Conservation (phyloP, 2,797 vertebrate genomes). For the Aplochiton taeniatus region DNA sequence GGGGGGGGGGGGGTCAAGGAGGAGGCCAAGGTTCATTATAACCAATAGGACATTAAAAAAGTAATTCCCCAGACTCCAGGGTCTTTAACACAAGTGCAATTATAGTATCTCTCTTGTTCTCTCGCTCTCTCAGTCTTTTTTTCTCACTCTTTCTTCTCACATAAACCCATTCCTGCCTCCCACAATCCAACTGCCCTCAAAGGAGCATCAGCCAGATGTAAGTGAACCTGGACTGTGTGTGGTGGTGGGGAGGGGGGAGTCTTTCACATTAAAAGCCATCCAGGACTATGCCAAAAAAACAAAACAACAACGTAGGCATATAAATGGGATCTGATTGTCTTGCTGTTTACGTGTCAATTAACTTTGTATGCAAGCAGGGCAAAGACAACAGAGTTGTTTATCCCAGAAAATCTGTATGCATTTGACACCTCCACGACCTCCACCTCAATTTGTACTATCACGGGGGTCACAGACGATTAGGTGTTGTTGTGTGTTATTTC, state of each 20-base stretch:
- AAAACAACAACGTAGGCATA: not conserved
- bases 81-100: constrained; percentile 36
- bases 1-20: constrained; percentile 5
- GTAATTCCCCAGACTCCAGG: constrained; percentile 43
- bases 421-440: not conserved
- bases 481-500: constrained; percentile 8
- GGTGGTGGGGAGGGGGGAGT: not conserved
- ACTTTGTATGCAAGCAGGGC: not conserved
- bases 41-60: constrained; percentile 63
- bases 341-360: not conserved
- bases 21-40: constrained; percentile 55
- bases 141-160: constrained; percentile 5
- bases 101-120: constrained; percentile 43
- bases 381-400: constrained; percentile 1
- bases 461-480: constrained; percentile 7
- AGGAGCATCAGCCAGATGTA: too few relatives aligned
- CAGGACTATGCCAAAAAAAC: not conserved
- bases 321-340: not conserved
- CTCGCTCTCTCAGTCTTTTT: constrained; percentile 32
- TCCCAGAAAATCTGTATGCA: constrained; percentile 1
- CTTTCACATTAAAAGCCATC: not conserved
- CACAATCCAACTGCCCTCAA: too few relatives aligned
- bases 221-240: not conserved
- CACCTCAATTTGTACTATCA: constrained; percentile 20
- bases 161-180: not conserved